Evolutionary conservation across 1,140 invertebrate genomes (phyloP), one percentile per base, ranked within the genome.

Genomic region (Brachionus manjavacas): DNA sequence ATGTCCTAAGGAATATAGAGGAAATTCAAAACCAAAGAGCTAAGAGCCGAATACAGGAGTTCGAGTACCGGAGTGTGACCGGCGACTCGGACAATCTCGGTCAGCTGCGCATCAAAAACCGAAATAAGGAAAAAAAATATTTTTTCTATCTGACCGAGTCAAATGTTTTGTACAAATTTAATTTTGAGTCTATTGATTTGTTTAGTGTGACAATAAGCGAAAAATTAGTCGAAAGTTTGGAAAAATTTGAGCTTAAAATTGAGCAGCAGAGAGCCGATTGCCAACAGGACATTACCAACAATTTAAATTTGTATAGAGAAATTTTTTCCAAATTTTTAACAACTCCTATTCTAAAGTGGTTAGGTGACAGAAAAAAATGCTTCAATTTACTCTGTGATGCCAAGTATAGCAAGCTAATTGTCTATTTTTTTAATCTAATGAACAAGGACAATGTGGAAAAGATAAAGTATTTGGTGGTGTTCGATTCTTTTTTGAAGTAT

Each of bases 131-230:
- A 76, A 76, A 49, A 49, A 49, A 23, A 20, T 72, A 72, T 16
- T 72, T 72, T 20, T 8, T 14, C 41, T 76, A 76, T 49, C 49
- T 76, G 14, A 12, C 46, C 20, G 8, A 46, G 12, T 76, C 43
- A 76, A 25, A 49, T 25, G 8, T 23, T 76, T 49, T 76, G 23
- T 76, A 49, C n/a, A 76, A 46, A 76, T 76, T 49, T n/a, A 76
- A 76, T 76, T 76, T 76, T 31, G 72, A 76, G 23, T 76, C 72
- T 3, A 76, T 76, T 25, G 41, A 76, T 76, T 49, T 76, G 12
- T 76, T 35, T 11, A 49, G 12, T 76, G 16, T 76, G 8, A 76
- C 46, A 35, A 25, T 76, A 35, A 76, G 72, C 25, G 72, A 76
- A 49, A 76, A 76, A 25, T 25, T 76, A 12, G 46, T 12, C 0